Base-by-base conservation (phyloP, 2,888 invertebrate species). In the Amaurobius ferox region DNA sequence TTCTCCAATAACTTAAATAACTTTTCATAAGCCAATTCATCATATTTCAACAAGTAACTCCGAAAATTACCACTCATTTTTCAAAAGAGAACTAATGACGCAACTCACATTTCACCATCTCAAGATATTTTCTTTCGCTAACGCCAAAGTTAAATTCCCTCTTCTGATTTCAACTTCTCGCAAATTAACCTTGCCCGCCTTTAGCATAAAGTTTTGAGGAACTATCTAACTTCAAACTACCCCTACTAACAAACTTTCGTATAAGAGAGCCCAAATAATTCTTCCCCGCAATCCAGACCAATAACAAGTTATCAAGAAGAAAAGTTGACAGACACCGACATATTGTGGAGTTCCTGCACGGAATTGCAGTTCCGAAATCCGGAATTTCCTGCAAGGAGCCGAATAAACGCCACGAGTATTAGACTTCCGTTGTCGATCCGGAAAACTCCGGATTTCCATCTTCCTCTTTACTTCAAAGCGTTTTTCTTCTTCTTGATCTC, bases 291-390 rank as follows among this genome's bases (percentile, higher is more conserved):
- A 61, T 55, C 62, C 9, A 32, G 32, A 0, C 29, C 35, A 26
- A 30, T 44, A 64, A 79, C 79, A n/a, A 79, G 71, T 48, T 62
- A 70, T 68, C 62, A 44, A 64, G 70, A 16, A 61, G 30, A 40
- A 71, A 30, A 28, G 64, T 28, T 64, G 79, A 70, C 64, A 71
- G 44, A 32, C 79, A 68, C 40, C 71, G 79, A 79, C 79, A 71
- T 79, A 70, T 70, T 79, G 66, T 64, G 26, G 64, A 79, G 71
- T 71, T 79, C 79, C 79, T 71, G 62, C 79, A 71, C 70, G 79
- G 48, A 79, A 79, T 64, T 44, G 44, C 61, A 64, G 70, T 78
- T 79, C 79, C 79, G 79, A 79, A 79, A 71, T 79, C 79, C 79
- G 79, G 79, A 71, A 79, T 79, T 79, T 79, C 79, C 79, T 79